A percentile compares a stretch with the other conserved stretches of the same genome.
Conservation (phyloP, 1,140 invertebrate species). For the Nasonia vitripennis region DNA sequence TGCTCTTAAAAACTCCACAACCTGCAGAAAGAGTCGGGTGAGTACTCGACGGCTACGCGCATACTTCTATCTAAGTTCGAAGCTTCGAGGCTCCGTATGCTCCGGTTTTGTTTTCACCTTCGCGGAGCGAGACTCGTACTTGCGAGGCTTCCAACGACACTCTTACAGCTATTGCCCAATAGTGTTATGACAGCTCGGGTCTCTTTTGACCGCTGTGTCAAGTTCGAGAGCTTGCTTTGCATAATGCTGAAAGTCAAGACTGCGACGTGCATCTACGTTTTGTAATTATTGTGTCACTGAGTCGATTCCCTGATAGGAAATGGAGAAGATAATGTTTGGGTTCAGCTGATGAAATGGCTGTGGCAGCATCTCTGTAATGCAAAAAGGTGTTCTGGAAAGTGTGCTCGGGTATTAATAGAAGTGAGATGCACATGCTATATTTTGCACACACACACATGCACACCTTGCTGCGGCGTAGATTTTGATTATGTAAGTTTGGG, state of each 20-base stretch:
- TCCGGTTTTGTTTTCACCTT: background rate
- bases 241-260: background rate
- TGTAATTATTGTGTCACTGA: background rate
- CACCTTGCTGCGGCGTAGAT: background rate
- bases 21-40: slow-evolving; percentile 57
- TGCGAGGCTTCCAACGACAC: background rate
- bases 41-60: slow-evolving; percentile 10
- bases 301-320: background rate
- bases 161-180: background rate
- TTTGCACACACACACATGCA: background rate
- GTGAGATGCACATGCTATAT: background rate
- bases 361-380: too few species aligned
- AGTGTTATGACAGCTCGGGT: background rate
- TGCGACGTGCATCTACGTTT: background rate
- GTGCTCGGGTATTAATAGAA: background rate
- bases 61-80: background rate
- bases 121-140: background rate
- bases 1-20: slow-evolving; percentile 53
- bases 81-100: background rate
- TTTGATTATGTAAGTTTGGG: slow-evolving; percentile 3
- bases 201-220: background rate
- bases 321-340: background rate
- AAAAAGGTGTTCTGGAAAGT: background rate
- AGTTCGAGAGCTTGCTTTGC: background rate
- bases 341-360: background rate